Conservation (phyloP, 2,888 invertebrate species). For the Nipponacmea schrenckii region DNA sequence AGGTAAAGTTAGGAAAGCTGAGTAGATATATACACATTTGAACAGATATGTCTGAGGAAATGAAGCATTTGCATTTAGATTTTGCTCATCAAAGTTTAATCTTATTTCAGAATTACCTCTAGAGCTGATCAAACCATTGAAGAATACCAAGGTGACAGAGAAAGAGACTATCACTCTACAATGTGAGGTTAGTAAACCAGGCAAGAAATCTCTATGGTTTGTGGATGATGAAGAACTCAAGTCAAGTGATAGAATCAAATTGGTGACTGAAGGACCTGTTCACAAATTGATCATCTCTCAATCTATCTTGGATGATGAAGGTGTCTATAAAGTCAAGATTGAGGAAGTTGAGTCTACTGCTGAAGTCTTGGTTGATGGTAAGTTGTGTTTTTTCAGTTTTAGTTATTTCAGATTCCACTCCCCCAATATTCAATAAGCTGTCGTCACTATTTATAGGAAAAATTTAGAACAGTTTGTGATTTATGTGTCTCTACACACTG, state of each 20-base stretch:
- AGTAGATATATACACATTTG: too few species aligned
- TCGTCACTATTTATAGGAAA: too few species aligned
- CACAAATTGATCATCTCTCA: slow-evolving; percentile 58
- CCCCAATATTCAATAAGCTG: too few species aligned
- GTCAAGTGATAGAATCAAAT: slow-evolving; percentile 49
- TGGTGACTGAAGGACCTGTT: slow-evolving; percentile 50
- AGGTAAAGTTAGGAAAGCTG: too few species aligned
- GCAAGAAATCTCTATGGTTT: slow-evolving; percentile 65
- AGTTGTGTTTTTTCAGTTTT: background rate
- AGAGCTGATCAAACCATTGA: slow-evolving; percentile 55
- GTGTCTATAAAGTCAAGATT: slow-evolving; percentile 60
- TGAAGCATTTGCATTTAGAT: too few species aligned
- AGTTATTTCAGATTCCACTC: too few species aligned
- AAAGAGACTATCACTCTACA: slow-evolving; percentile 53
- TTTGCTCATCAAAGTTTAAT: too few species aligned
- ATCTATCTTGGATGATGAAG: slow-evolving; percentile 62
- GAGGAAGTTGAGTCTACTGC: slow-evolving; percentile 54
- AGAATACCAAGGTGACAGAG: slow-evolving; percentile 54
- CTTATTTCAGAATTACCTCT: slow-evolving; percentile 45
- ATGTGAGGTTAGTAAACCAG: slow-evolving; percentile 60
- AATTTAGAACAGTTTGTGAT: too few species aligned
- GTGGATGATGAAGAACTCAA: slow-evolving; percentile 52
- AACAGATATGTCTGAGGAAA: too few species aligned
- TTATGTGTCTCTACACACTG: too few species aligned
- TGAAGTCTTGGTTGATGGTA: slow-evolving; percentile 58